Evolutionary conservation across 2,797 vertebrate genomes (phyloP).

Genomic region (Ciconia nigra): DNA sequence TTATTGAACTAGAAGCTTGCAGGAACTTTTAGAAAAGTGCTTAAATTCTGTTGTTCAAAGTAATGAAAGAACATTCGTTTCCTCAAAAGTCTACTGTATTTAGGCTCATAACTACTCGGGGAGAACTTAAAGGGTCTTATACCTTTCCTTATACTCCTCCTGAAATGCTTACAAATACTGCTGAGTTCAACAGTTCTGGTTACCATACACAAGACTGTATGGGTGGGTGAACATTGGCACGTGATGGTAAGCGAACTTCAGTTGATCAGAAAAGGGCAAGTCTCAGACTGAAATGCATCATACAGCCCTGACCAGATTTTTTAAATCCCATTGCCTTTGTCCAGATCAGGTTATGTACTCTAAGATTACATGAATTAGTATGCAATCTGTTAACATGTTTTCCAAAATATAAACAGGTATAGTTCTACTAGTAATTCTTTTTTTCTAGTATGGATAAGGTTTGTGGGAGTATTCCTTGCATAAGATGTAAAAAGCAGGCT

Average conservation of each 20-base stretch:
- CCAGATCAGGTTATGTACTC: background rate
- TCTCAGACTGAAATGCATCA: background rate
- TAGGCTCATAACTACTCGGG: background rate
- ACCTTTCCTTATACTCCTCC: background rate
- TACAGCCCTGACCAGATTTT: background rate
- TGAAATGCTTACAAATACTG: background rate
- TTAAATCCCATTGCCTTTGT: background rate
- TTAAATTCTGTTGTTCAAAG: background rate
- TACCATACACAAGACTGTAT: rapidly evolving
- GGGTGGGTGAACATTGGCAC: rapidly evolving
- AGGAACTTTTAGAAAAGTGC: background rate
- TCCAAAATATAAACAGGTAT: background rate
- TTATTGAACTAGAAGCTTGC: background rate
- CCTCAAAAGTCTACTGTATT: background rate
- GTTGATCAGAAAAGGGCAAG: background rate
- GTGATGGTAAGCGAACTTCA: too few species aligned
- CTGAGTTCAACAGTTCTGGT: background rate
- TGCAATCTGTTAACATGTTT: background rate
- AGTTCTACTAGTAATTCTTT: background rate
- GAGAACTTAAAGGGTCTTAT: background rate
- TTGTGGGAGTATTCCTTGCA: background rate
- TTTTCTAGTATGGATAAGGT: background rate
- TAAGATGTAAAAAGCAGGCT: background rate
- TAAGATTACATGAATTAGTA: background rate
- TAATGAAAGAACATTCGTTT: background rate